Conservation (phyloP, 2,797 vertebrate genomes). For the Sphenodon punctatus region DNA sequence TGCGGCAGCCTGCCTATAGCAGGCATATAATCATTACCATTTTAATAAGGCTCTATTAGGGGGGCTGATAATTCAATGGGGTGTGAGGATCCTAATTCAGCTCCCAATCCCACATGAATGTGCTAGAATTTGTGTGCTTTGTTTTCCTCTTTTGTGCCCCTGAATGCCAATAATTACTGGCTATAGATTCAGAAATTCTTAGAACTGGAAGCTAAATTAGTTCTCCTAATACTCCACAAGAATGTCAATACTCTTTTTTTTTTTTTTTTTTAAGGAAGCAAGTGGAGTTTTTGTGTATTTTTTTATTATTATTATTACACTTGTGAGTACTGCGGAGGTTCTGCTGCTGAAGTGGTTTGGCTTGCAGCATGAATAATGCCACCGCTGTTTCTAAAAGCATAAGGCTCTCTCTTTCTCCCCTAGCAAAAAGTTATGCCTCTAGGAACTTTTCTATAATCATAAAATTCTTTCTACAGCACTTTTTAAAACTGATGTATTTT, state of each 20-base stretch:
- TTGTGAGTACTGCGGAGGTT: slow-evolving; percentile 78
- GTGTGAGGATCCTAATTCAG: slow-evolving; percentile 84
- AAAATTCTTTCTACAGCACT: neutral
- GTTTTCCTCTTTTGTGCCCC: slow-evolving; percentile 84
- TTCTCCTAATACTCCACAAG: slow-evolving; percentile 82
- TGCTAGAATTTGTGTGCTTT: slow-evolving; percentile 84
- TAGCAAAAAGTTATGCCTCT: slow-evolving; percentile 61
- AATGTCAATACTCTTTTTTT: slow-evolving; percentile 82
- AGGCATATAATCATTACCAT: slow-evolving; percentile 84
- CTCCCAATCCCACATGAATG: slow-evolving; percentile 85
- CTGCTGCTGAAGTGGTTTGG: slow-evolving; percentile 80
- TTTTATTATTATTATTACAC: slow-evolving; percentile 74
- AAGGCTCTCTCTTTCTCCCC: slow-evolving; percentile 37
- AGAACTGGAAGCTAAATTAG: slow-evolving; percentile 83
- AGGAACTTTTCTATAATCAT: slow-evolving; percentile 45
- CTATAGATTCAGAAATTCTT: slow-evolving; percentile 85
- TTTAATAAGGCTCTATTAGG: slow-evolving; percentile 85
- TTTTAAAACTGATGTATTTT: neutral
- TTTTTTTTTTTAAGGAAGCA: slow-evolving; percentile 74
- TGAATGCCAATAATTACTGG: slow-evolving; percentile 87
- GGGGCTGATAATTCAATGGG: slow-evolving; percentile 83
- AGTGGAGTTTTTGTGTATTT: slow-evolving; percentile 76
- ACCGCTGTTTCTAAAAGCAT: slow-evolving; percentile 66
- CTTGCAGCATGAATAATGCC: slow-evolving; percentile 77
- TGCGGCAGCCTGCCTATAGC: slow-evolving; percentile 81